These are phyloP conservation scores for Donacobius atricapilla DNA, from an alignment of 2,113 vertebrate species.

Conservation along the genomic window DNA sequence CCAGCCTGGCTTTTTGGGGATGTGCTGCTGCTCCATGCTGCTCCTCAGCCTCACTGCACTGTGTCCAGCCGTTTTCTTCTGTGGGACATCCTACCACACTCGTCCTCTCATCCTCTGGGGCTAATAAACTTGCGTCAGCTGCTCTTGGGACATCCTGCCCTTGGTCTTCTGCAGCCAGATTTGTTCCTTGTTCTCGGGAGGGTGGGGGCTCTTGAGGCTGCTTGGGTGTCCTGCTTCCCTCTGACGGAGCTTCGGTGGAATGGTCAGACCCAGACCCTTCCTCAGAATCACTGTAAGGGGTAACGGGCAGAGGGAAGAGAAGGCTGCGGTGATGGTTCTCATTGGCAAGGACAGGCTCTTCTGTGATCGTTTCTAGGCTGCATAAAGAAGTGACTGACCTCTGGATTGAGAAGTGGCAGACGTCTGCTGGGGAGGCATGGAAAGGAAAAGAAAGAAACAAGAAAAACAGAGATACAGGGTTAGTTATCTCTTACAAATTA, in stretches of 20 bases:
- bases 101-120: background rate
- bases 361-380: slow-evolving; percentile 81
- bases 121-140: background rate
- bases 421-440: slow-evolving; percentile 62
- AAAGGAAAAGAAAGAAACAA: slow-evolving; percentile 18
- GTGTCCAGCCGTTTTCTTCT: background rate
- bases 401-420: slow-evolving; percentile 69
- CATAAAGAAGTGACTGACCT: slow-evolving; percentile 74
- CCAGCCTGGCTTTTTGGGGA: background rate
- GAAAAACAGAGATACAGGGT: background rate
- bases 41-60: background rate
- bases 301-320: background rate
- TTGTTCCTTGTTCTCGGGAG: background rate
- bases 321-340: slow-evolving; percentile 49
- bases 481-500: background rate
- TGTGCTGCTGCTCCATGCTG: background rate
- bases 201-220: background rate
- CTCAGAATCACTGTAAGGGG: background rate
- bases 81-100: background rate
- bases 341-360: slow-evolving; percentile 72
- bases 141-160: background rate
- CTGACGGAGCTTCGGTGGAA: background rate
- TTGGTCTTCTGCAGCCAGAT: background rate
- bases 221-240: background rate
- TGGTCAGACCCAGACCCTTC: slow-evolving; percentile 29